Evolutionary conservation across 2,888 invertebrate species (phyloP).

Genomic region (Volucella inflata): DNA sequence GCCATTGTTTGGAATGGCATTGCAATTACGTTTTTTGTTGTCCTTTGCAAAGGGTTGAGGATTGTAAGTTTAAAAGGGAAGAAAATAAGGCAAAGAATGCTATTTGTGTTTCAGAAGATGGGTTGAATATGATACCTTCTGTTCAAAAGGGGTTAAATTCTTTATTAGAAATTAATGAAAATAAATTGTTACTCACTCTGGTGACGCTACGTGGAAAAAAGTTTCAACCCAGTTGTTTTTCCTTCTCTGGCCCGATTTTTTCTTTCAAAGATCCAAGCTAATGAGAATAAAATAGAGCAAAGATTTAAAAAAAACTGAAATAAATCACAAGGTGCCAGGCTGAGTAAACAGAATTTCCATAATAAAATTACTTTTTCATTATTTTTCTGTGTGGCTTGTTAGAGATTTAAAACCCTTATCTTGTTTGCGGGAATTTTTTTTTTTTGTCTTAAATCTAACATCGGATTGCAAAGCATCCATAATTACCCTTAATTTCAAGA

Average conservation of each 20-base stretch:
- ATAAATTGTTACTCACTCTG: slow-evolving; percentile 69
- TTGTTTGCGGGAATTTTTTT: slow-evolving; percentile 52
- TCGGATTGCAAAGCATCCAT: slow-evolving; percentile 50
- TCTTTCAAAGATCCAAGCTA: slow-evolving; percentile 10
- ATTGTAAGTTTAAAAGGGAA: slow-evolving; percentile 58
- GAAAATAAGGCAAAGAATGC: slow-evolving; percentile 52
- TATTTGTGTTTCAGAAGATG: slow-evolving; percentile 45
- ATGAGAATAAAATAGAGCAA: slow-evolving; percentile 67
- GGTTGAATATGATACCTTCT: slow-evolving; percentile 59
- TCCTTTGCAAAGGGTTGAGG: slow-evolving; percentile 62
- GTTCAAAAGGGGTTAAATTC: slow-evolving; percentile 71
- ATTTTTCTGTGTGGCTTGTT: slow-evolving; percentile 64
- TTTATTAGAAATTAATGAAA: slow-evolving; percentile 76
- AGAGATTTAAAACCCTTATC: slow-evolving; percentile 51
- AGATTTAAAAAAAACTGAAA: slow-evolving; percentile 46
- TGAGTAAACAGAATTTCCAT: slow-evolving; percentile 74
- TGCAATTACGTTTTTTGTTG: slow-evolving; percentile 61
- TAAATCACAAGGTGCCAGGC: slow-evolving; percentile 69
- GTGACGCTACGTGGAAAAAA: slow-evolving; percentile 47
- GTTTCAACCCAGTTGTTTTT: slow-evolving; percentile 21
- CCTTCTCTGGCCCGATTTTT: not conserved
- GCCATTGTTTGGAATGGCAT: slow-evolving; percentile 47
- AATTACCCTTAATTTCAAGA: slow-evolving; percentile 69
- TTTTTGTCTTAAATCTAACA: slow-evolving; percentile 21
- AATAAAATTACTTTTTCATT: slow-evolving; percentile 76